Percentiles rank a stretch among this genome's conserved stretches.
These are phyloP conservation scores for Halocynthia aurantium DNA, from an alignment of 23 tunicate genomes.

Conservation along the genomic window DNA sequence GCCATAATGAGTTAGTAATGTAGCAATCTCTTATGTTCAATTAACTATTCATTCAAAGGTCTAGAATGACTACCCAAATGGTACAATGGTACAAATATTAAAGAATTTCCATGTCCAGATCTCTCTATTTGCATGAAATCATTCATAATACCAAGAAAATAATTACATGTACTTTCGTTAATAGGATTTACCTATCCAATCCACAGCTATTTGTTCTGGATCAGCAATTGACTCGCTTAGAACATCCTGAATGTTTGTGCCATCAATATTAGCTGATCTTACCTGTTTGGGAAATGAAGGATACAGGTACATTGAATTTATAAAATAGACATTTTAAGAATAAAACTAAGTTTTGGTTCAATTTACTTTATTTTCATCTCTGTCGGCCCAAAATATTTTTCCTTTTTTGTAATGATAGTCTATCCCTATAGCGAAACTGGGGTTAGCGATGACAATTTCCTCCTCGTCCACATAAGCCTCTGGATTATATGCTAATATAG, in stretches of 20 bases:
- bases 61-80: too few relatives aligned
- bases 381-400: conserved; percentile 68
- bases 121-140: too few relatives aligned
- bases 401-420: conserved; percentile 66
- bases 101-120: too few relatives aligned
- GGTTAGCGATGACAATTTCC: conserved; percentile 31
- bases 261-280: conserved; percentile 59
- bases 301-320: too few relatives aligned
- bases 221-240: conserved; percentile 28
- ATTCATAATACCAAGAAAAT: too few relatives aligned
- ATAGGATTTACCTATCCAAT: conserved; percentile 59
- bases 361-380: conserved; percentile 32
- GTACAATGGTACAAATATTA: not conserved
- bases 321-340: not conserved
- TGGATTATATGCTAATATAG: conserved; percentile 33
- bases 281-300: conserved; percentile 10
- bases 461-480: conserved; percentile 6
- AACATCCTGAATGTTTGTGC: conserved; percentile 28
- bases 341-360: not conserved
- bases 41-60: too few relatives aligned
- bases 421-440: conserved; percentile 45
- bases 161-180: too few relatives aligned
- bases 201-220: conserved; percentile 81
- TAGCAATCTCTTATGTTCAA: too few relatives aligned
- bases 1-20: too few relatives aligned